Percentiles rank a stretch among this genome's conserved stretches.
phyloP scores from a whole-genome alignment of 2,797 vertebrate species.

The Kryptopterus vitreolus region DNA sequence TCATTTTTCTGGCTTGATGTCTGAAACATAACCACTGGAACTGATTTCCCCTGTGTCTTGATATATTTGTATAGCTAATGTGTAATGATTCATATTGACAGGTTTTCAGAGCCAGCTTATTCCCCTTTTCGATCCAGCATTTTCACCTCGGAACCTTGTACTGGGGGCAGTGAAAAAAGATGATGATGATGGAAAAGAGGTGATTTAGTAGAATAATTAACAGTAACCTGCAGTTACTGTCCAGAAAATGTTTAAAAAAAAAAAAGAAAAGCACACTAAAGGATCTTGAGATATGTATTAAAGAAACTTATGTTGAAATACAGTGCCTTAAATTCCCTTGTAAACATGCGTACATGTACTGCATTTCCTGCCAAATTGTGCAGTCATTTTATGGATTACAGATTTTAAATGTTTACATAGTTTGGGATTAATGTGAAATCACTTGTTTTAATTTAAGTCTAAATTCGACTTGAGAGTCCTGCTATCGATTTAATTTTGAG shows the following conservation, averaged over 20 bases:
- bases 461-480: neutral
- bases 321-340: neutral
- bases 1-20: neutral
- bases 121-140: conserved; percentile 84
- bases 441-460: neutral
- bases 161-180: conserved; percentile 80
- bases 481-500: no score
- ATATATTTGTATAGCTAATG: neutral
- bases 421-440: neutral
- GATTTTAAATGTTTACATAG: neutral
- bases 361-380: neutral
- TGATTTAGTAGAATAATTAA: neutral
- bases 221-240: neutral
- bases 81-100: conserved; percentile 54
- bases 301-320: neutral
- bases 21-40: neutral
- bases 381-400: neutral
- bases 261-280: neutral
- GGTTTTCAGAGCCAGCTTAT: conserved; percentile 83
- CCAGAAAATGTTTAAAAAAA: neutral
- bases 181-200: conserved; percentile 50
- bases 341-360: neutral
- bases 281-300: neutral
- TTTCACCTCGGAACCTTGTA: conserved; percentile 91
- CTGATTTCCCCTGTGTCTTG: neutral